phyloP scores from a whole-genome alignment of 2,113 vertebrate species.

The Phoxinus phoxinus region DNA sequence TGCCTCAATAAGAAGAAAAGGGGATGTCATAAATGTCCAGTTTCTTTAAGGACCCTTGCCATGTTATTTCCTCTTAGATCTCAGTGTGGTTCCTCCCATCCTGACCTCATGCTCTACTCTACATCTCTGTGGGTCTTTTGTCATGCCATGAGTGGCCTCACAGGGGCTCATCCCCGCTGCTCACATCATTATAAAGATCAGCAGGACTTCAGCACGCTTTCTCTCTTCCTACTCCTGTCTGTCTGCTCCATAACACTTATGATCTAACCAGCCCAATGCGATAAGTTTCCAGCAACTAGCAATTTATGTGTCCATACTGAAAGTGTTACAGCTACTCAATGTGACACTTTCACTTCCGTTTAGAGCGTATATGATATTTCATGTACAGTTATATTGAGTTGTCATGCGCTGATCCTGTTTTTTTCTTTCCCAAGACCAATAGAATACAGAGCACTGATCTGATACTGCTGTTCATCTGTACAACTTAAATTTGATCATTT shows the following conservation, averaged over 20 bases:
- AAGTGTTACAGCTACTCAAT: neutral
- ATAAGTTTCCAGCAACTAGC: slow-evolving; percentile 13
- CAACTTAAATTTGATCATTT: neutral
- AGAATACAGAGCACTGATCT: neutral
- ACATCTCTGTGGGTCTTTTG: slow-evolving; percentile 17
- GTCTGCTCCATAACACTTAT: neutral
- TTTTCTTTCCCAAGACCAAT: neutral
- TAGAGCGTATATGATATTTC: neutral
- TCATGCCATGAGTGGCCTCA: slow-evolving; percentile 18
- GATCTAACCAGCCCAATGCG: neutral
- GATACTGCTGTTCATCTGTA: neutral
- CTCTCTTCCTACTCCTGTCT: neutral
- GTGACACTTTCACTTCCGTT: neutral
- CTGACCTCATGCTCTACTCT: slow-evolving; percentile 13
- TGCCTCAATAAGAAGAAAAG: neutral
- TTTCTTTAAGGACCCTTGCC: neutral
- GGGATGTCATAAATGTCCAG: neutral
- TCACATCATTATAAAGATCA: slow-evolving; percentile 41
- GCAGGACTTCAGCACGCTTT: slow-evolving; percentile 24
- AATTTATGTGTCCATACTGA: neutral
- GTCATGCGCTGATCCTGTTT: neutral
- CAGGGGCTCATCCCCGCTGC: slow-evolving; percentile 17
- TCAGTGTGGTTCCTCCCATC: slow-evolving; percentile 9
- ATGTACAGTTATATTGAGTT: neutral
- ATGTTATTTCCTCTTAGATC: slow-evolving; percentile 10